Percentiles rank a stretch among this genome's conserved stretches.
phyloP scores from a whole-genome alignment of 2,797 vertebrate species.

The Argya squamiceps region DNA sequence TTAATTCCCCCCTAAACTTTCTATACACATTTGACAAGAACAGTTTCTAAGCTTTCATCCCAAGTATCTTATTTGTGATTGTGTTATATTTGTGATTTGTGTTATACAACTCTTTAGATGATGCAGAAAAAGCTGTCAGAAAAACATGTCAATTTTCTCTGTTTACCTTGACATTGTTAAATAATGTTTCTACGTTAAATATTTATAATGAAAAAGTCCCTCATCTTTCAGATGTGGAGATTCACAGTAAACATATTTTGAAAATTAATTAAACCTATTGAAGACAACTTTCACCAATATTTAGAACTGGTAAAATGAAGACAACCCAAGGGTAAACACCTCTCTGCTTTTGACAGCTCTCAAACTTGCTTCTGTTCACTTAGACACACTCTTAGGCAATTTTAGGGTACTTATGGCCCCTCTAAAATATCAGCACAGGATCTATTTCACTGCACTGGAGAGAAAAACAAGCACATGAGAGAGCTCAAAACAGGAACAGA shows the following conservation, averaged over 20 bases:
- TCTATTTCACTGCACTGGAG: neutral
- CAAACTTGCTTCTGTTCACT: neutral
- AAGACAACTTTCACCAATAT: neutral
- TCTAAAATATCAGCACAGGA: neutral
- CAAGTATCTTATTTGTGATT: neutral
- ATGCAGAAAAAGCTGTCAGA: neutral
- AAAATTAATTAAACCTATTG: neutral
- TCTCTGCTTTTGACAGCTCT: neutral
- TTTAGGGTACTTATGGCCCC: neutral
- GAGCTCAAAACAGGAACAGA: neutral
- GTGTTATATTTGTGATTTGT: neutral
- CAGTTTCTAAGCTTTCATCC: neutral
- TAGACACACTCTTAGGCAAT: rapidly evolving
- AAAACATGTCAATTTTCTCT: neutral
- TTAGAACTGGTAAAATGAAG: neutral
- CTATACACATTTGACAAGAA: neutral
- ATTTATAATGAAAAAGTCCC: neutral
- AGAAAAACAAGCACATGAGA: neutral
- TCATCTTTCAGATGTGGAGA: neutral
- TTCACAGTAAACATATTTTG: neutral
- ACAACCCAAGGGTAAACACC: neutral
- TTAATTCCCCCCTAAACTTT: neutral
- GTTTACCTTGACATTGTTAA: neutral
- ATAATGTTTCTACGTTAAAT: neutral
- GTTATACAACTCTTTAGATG: neutral